Evolutionary conservation across 2,888 invertebrate species (phyloP), one percentile per base, ranked within the genome.

Genomic region (Panorpa germanica): DNA sequence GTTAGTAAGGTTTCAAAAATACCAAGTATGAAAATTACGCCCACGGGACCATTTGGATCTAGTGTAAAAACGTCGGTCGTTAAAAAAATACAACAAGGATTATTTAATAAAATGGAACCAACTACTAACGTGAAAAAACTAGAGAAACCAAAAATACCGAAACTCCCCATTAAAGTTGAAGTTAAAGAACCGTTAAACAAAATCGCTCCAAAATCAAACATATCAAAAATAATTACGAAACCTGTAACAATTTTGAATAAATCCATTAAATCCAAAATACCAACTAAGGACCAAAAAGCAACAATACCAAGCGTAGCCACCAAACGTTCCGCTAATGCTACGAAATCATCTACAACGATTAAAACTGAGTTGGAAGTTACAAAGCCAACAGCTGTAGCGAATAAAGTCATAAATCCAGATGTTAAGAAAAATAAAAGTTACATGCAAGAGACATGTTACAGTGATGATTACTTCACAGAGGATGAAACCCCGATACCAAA

Each of bases 391-490:
- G 19, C 23, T 9, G 25, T 30, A 19, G 30, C 25, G 14, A 30
- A 25, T 30, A 25, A 30, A 25, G 30, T 20, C 18, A 30, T 30
- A 25, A 30, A 30, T 19, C 25, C 25, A 8, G 24, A 20, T 22
- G 25, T 50, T n/a, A n/a, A n/a, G n/a, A n/a, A n/a, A n/a, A 54
- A 53, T 36, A 59, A 62, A 34, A 59, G 57, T 38, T 69, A 57
- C 40, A 61, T 61, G 43, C 58, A 60, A 10, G 69, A 69, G 46
- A 67, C 69, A 3, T 69, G 69, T 43, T 64, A 65, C 29, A 68
- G 69, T 13, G 68, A 69, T 45, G 68, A 68, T 35, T 68, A 67
- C 42, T 65, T 65, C 53, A 62, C 54, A 10, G 44, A 49, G 3
- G 44, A 44, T 1, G 56, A 56, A 50, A 25, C 36, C 41, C 35